Evolutionary conservation across 2,888 invertebrate species (phyloP).

Genomic region (Tenthredo notha): DNA sequence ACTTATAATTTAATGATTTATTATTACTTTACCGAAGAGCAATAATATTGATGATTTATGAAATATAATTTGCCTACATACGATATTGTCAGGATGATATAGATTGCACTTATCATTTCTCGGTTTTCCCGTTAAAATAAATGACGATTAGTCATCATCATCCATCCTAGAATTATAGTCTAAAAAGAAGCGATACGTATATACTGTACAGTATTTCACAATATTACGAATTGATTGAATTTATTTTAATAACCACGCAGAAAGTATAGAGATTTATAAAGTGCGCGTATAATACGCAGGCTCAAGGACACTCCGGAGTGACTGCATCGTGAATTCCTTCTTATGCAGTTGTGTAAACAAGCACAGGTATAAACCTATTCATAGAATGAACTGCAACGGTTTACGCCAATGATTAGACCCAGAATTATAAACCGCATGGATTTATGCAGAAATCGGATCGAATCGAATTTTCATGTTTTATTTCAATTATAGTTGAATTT

Average conservation of each 20-base stretch:
- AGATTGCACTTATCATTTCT: neutral
- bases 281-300: neutral
- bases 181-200: neutral
- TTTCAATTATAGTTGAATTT: neutral
- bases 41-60: neutral
- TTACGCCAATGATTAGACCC: neutral
- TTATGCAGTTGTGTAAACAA: neutral
- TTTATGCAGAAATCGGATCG: too few relatives aligned
- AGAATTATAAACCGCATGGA: neutral
- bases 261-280: neutral
- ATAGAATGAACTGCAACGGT: neutral
- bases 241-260: neutral
- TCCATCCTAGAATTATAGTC: neutral
- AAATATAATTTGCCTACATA: neutral
- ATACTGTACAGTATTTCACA: neutral
- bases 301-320: conserved; percentile 12
- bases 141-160: neutral
- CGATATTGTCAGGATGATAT: neutral
- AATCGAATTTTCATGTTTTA: neutral
- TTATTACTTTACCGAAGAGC: neutral
- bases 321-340: neutral
- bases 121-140: neutral
- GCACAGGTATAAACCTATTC: neutral
- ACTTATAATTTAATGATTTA: neutral
- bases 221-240: neutral